Evolutionary conservation across 2,797 vertebrate species (phyloP).

Genomic region (Ataeniobius toweri): DNA sequence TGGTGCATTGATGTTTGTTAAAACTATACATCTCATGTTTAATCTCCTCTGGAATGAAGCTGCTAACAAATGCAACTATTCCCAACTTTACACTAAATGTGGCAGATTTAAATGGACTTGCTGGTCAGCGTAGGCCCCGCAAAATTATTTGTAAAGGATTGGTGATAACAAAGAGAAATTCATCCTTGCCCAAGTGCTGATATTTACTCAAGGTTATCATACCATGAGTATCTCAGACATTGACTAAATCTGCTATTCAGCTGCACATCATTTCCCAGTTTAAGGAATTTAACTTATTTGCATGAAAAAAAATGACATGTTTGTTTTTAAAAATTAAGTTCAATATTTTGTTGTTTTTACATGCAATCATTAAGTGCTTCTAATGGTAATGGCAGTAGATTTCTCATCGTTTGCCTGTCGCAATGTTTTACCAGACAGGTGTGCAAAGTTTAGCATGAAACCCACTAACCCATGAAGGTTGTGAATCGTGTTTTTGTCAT

Average conservation of each 20-base stretch:
- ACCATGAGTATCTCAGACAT: background rate
- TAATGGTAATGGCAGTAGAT: too few species aligned
- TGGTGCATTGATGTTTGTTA: background rate
- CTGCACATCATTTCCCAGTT: background rate
- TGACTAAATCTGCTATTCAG: background rate
- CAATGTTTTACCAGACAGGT: background rate
- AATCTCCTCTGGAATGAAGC: background rate
- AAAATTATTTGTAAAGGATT: too few species aligned
- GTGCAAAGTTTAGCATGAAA: background rate
- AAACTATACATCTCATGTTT: background rate
- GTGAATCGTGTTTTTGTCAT: background rate
- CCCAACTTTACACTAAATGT: background rate
- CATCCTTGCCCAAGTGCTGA: too few species aligned
- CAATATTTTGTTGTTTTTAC: background rate
- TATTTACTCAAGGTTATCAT: background rate
- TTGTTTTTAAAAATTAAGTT: background rate
- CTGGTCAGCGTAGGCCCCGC: too few species aligned
- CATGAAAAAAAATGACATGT: too few species aligned
- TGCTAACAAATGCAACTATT: background rate
- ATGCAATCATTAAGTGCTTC: too few species aligned
- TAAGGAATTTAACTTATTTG: background rate
- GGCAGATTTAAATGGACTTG: too few species aligned
- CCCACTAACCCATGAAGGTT: background rate
- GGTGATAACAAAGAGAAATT: too few species aligned
- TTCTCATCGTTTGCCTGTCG: background rate